These are phyloP conservation scores for Coelopa pilipes DNA, from an alignment of 2,888 invertebrate species.

Conservation along the genomic window DNA sequence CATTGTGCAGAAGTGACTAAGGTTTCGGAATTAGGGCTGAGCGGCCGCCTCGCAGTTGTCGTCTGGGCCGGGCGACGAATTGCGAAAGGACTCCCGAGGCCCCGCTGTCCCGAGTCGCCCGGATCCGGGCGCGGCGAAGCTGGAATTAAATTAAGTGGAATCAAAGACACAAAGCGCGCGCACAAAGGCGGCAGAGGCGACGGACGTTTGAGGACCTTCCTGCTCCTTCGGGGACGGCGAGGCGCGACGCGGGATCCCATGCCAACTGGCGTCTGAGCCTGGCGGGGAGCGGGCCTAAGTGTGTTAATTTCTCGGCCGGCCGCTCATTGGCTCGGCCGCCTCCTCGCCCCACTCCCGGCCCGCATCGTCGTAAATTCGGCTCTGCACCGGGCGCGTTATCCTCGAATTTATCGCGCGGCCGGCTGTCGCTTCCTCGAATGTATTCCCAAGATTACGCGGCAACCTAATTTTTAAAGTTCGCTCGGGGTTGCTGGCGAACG, in stretches of 20 bases:
- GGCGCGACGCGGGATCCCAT: too few relatives aligned
- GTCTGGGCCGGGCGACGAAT: background rate
- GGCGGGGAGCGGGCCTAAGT: too few relatives aligned
- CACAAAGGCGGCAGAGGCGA: too few relatives aligned
- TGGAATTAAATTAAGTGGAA: too few relatives aligned
- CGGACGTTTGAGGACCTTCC: too few relatives aligned
- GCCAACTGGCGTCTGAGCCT: too few relatives aligned
- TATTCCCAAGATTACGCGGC: constrained; percentile 1
- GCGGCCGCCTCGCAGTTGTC: background rate
- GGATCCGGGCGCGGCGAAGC: too few relatives aligned
- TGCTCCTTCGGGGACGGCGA: too few relatives aligned
- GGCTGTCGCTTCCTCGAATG: background rate
- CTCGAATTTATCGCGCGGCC: background rate
- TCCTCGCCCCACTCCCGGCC: too few relatives aligned
- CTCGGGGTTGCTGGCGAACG: background rate
- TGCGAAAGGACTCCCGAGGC: background rate
- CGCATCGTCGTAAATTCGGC: background rate
- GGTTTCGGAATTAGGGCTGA: constrained; percentile 14
- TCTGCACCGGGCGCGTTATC: constrained; percentile 1
- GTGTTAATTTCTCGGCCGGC: background rate
- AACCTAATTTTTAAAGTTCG: constrained; percentile 10
- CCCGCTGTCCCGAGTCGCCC: too few relatives aligned
- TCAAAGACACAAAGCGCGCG: too few relatives aligned
- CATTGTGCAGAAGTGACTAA: constrained; percentile 29
- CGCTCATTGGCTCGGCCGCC: background rate